Percentiles rank a stretch among this genome's conserved stretches.
These are phyloP conservation scores for Ornithorhynchus anatinus DNA, from an alignment of 2,113 vertebrate genomes.

Conservation along the genomic window DNA sequence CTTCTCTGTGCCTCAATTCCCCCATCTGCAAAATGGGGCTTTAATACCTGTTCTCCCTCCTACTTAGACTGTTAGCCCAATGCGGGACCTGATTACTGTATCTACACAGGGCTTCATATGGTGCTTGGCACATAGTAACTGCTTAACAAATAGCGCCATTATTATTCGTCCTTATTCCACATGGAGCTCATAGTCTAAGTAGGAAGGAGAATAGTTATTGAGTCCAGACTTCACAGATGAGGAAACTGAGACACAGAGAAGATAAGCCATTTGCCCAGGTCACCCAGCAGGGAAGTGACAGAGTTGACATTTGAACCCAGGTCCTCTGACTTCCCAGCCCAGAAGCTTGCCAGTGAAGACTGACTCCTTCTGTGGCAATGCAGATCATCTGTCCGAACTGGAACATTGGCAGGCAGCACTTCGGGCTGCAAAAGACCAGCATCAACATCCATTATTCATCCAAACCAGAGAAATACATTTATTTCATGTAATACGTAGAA, in stretches of 20 bases:
- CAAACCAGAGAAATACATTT: background rate
- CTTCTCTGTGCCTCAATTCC: too few relatives aligned
- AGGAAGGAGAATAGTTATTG: too few relatives aligned
- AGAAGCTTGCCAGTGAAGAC: background rate
- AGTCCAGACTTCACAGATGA: background rate
- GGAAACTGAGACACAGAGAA: background rate
- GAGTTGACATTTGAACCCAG: background rate
- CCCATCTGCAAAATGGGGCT: too few relatives aligned
- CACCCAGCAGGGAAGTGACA: background rate
- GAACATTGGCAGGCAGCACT: background rate
- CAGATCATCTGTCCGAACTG: background rate
- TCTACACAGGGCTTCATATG: too few relatives aligned
- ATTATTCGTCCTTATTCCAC: too few relatives aligned
- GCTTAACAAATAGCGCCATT: too few relatives aligned
- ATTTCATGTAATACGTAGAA: constrained; percentile 7
- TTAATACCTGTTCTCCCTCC: too few relatives aligned
- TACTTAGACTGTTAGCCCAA: too few relatives aligned
- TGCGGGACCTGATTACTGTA: too few relatives aligned
- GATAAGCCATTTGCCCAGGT: background rate
- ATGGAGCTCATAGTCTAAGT: too few relatives aligned
- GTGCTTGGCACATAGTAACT: too few relatives aligned
- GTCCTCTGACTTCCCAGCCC: background rate
- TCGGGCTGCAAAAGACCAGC: background rate
- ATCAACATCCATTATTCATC: background rate
- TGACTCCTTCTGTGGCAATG: background rate